Evolutionary conservation across 2,113 vertebrate genomes (phyloP).

Genomic region (Xenotilapia caudafasciata): DNA sequence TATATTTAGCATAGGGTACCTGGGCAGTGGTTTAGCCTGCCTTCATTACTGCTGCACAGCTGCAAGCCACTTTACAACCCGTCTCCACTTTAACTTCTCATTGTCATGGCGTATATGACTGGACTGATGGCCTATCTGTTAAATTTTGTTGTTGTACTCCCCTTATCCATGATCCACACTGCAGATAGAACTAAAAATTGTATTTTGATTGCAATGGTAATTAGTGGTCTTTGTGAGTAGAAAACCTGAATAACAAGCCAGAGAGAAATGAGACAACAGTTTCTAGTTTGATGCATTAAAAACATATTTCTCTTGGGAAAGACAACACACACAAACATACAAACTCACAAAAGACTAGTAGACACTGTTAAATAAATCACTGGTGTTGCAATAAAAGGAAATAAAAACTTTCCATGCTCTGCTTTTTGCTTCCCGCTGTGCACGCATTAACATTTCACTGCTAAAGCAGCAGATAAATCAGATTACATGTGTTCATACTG

Average conservation of each 20-base stretch:
- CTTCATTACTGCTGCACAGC: not conserved
- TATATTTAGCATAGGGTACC: not conserved
- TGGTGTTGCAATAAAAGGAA: not conserved
- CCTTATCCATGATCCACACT: not conserved
- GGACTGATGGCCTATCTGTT: not conserved
- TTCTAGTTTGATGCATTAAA: not conserved
- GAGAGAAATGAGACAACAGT: not conserved
- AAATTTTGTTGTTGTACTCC: not conserved
- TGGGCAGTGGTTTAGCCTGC: not conserved
- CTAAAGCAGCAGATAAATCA: constrained; percentile 20
- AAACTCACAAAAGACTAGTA: not conserved
- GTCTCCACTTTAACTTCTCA: not conserved
- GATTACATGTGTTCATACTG: constrained; percentile 18
- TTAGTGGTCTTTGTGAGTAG: not conserved
- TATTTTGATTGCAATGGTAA: not conserved
- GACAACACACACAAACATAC: not conserved
- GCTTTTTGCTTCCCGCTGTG: constrained; percentile 10
- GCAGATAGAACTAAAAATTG: not conserved
- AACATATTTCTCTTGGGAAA: not conserved
- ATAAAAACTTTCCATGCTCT: not conserved
- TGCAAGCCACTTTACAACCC: not conserved
- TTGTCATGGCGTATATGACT: not conserved
- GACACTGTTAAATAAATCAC: not conserved
- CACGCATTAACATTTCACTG: not conserved
- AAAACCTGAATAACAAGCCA: not conserved